Conservation (phyloP, 2,888 invertebrate genomes). For the Neelides folsomi region DNA sequence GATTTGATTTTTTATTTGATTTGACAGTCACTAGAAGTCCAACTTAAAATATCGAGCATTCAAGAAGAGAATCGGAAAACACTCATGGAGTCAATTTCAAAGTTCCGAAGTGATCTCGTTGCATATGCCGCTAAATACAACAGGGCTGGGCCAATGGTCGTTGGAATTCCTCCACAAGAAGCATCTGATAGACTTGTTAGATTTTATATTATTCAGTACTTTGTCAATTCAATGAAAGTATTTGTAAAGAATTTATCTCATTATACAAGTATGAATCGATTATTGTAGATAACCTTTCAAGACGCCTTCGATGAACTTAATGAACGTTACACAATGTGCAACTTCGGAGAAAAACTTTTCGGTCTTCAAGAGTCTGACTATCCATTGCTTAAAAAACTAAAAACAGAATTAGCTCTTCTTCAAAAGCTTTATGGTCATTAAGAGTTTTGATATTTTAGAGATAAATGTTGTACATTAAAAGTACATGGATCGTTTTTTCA, state of each 20-base stretch:
- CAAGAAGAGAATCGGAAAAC: conserved; percentile 62
- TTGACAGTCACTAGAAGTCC: conserved; percentile 50
- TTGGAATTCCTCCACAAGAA: conserved; percentile 65
- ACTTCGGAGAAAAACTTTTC: conserved; percentile 70
- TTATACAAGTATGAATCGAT: too few species aligned
- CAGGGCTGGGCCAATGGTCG: conserved; percentile 71
- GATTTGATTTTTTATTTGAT: too few species aligned
- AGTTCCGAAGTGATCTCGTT: conserved; percentile 52
- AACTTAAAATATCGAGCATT: conserved; percentile 55
- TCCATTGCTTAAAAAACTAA: conserved; percentile 61
- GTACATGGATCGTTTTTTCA: too few species aligned
- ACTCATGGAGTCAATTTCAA: conserved; percentile 53
- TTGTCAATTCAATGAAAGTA: too few species aligned
- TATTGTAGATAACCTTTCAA: conserved; percentile 56
- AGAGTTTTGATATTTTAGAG: too few species aligned
- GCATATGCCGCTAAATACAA: conserved; percentile 60
- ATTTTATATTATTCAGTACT: too few species aligned
- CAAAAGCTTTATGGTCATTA: conserved; percentile 60
- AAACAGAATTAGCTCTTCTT: conserved; percentile 68
- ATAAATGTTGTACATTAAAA: too few species aligned
- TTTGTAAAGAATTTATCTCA: too few species aligned
- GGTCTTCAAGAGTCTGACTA: conserved; percentile 72
- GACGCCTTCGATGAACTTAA: conserved; percentile 69
- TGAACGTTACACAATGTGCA: conserved; percentile 66
- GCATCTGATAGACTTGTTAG: conserved; percentile 21